These are phyloP conservation scores for Scolanthus callimorphus DNA, from an alignment of 92 coral and sea anemone genomes.

Conservation along the genomic window DNA sequence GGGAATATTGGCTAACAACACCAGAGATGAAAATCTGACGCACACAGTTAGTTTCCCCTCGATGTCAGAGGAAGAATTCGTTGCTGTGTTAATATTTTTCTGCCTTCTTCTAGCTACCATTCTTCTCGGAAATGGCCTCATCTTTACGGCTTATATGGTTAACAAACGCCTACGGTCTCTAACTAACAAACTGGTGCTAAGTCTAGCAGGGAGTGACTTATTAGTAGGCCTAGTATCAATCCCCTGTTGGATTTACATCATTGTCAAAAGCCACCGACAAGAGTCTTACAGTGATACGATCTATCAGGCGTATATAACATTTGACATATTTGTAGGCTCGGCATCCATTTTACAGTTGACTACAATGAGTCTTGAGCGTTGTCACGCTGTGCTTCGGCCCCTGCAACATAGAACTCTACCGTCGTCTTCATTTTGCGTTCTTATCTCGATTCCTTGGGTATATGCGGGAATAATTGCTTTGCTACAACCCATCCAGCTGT, in stretches of 20 bases:
- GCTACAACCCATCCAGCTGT: constrained; percentile 73
- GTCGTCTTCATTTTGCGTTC: constrained; percentile 41
- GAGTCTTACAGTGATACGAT: constrained; percentile 1
- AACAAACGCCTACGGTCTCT: constrained; percentile 56
- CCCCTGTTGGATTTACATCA: constrained; percentile 73
- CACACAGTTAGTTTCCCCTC: neutral
- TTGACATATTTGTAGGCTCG: constrained; percentile 84
- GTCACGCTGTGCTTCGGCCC: constrained; percentile 81
- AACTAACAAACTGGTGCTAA: constrained; percentile 65
- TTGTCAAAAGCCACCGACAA: constrained; percentile 7
- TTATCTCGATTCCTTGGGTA: constrained; percentile 58
- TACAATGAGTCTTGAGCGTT: constrained; percentile 75
- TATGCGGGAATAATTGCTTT: constrained; percentile 64
- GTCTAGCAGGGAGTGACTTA: constrained; percentile 72
- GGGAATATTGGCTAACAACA: too few relatives aligned
- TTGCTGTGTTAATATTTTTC: constrained; percentile 28
- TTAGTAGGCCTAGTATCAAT: constrained; percentile 71
- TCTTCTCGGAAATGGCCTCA: constrained; percentile 69
- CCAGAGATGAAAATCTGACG: too few relatives aligned
- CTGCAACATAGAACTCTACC: constrained; percentile 64
- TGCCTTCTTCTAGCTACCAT: constrained; percentile 47
- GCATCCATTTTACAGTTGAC: constrained; percentile 86
- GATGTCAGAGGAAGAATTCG: constrained; percentile 16
- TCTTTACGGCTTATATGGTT: constrained; percentile 58
- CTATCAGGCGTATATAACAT: constrained; percentile 80